Base-by-base conservation (phyloP, 2,888 invertebrate species). In the Coleophora deauratella region DNA sequence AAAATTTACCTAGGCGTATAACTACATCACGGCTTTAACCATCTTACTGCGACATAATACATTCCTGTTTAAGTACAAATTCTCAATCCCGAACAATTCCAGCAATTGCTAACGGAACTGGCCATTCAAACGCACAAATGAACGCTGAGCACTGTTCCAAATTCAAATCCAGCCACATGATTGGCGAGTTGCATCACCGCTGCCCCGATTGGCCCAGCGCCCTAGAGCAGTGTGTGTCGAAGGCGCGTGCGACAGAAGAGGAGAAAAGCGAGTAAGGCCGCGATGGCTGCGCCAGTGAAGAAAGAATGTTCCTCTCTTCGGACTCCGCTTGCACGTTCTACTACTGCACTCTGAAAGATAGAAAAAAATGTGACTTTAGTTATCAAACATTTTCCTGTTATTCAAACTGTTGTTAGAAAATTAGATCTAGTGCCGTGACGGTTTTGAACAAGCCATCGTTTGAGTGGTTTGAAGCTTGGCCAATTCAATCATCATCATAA, bases 251-350 rank as follows among this genome's bases (percentile, higher is more conserved):
- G 74, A 21, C 81, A 84, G 47, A 79, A 84, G 1, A 85, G 50
- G 1, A 82, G 49, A 38, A 84, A 82, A 0, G 84, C 85, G 39
- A 85, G 54, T 14, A 85, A 46, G 0, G 81, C 84, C 0, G 84
- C 85, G 3, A 84, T 51, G 1, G 84, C 84, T 15, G 85, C 85
- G 0, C 85, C 84, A 1, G 84, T 82, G 0, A 85, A 57, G 9
- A 84, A 57, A 1, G 82, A 68, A 2, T 70, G 69, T 9, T 85
- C 85, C 14, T 84, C 84, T 42, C 82, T 67, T 0, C 84, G 62
- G 0, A 65, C 52, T 0, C 81, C 82, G 0, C 79, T 76, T 0
- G 80, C 76, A 15, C 76, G 62, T 35, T 85, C 84, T 21, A 84
- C 76, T 3, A 84, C 82, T n/a, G 70, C 63, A 47, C 84, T 84